Percentiles rank a stretch among this genome's conserved stretches.
phyloP scores from a whole-genome alignment of 2,888 invertebrate genomes.

The Beris morrisii region DNA sequence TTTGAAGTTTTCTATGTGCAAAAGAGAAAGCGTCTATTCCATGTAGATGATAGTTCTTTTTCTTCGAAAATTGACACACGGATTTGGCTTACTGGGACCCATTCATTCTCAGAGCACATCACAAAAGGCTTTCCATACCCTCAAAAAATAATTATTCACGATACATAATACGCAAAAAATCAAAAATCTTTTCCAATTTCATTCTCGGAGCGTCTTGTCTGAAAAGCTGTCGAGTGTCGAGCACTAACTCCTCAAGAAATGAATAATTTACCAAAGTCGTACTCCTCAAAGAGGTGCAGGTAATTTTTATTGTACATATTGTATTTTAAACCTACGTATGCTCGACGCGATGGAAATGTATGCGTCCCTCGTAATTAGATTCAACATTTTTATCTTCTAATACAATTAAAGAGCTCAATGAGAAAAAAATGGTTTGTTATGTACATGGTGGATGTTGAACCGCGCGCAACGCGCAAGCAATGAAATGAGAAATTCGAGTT shows the following conservation, averaged over 20 bases:
- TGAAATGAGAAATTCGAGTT: slow-evolving; percentile 25
- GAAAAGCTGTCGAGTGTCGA: slow-evolving; percentile 11
- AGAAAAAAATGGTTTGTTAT: slow-evolving; percentile 9
- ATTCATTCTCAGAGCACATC: too few species aligned
- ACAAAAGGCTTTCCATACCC: too few species aligned
- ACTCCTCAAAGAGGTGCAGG: slow-evolving; percentile 14
- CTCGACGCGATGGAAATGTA: slow-evolving; percentile 3
- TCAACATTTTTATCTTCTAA: slow-evolving; percentile 25
- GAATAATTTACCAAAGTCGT: slow-evolving; percentile 29
- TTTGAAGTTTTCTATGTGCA: slow-evolving; percentile 14
- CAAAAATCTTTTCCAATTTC: slow-evolving; percentile 29
- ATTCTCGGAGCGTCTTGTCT: slow-evolving; percentile 24
- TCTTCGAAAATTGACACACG: too few species aligned
- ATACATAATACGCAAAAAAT: slow-evolving; percentile 22
- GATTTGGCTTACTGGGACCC: too few species aligned
- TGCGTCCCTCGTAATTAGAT: slow-evolving; percentile 29
- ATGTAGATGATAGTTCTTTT: too few species aligned
- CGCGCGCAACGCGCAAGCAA: slow-evolving; percentile 11
- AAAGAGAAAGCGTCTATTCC: too few species aligned
- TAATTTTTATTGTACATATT: slow-evolving; percentile 26
- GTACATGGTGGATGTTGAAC: slow-evolving; percentile 13
- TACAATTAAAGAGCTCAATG: slow-evolving; percentile 27
- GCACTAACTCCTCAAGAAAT: slow-evolving; percentile 10
- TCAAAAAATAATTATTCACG: slow-evolving; percentile 12
- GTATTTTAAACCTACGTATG: slow-evolving; percentile 3